Evolutionary conservation across 2,797 vertebrate species (phyloP).

Genomic region (Meriones psammophilus): DNA sequence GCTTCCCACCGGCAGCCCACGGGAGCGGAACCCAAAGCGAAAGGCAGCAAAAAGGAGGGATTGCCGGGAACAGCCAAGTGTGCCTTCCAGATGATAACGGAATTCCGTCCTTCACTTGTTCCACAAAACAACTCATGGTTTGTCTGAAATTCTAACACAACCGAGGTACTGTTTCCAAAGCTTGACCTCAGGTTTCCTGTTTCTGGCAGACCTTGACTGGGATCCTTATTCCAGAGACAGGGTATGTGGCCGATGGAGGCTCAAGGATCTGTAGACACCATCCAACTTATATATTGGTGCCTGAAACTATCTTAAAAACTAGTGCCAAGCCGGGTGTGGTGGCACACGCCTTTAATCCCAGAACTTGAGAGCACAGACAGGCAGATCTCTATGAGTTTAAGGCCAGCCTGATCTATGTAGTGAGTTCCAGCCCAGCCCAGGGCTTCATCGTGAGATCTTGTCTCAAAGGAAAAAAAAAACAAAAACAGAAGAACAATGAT

Average conservation of each 20-base stretch:
- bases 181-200: conserved; percentile 10
- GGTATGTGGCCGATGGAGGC: background rate
- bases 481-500: background rate
- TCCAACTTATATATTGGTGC: conserved; percentile 39
- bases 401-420: background rate
- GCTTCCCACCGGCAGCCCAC: background rate
- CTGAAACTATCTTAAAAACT: conserved; percentile 29
- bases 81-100: background rate
- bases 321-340: background rate
- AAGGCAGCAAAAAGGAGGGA: no score
- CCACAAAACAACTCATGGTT: background rate
- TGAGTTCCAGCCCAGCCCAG: background rate
- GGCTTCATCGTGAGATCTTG: background rate
- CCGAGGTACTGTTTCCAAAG: background rate
- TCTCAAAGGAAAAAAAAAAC: background rate
- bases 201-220: conserved; percentile 11
- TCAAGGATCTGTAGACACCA: background rate
- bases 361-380: background rate
- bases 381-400: background rate
- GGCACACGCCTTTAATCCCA: background rate
- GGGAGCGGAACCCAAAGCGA: background rate
- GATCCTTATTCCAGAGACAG: background rate
- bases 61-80: background rate
- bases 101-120: background rate
- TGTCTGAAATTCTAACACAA: conserved; percentile 45